Conservation (phyloP, 2,888 invertebrate genomes). For the Lepidonotus clava region DNA sequence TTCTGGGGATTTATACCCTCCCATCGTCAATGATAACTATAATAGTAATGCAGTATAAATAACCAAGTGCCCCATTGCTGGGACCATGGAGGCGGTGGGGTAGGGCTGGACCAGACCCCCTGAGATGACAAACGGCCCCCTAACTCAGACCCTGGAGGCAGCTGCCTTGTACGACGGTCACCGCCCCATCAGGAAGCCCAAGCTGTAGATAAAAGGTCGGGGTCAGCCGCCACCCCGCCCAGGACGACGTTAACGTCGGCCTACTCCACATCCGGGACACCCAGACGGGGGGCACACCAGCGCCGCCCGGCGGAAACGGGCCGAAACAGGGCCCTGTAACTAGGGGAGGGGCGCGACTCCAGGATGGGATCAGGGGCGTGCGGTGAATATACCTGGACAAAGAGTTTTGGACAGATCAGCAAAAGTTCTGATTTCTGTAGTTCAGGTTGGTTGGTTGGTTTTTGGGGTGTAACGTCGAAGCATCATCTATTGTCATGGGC, state of each 20-base stretch:
- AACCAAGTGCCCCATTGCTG: too few relatives aligned
- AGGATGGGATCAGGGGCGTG: too few relatives aligned
- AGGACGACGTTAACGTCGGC: neutral
- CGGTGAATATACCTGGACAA: neutral
- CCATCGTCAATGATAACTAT: too few relatives aligned
- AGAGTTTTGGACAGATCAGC: too few relatives aligned
- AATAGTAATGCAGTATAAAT: too few relatives aligned
- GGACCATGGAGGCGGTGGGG: neutral
- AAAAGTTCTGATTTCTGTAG: too few relatives aligned
- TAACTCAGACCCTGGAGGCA: neutral
- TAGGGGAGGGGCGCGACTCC: neutral
- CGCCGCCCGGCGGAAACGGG: neutral
- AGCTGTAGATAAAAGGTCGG: conserved; percentile 20
- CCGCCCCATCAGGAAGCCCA: neutral
- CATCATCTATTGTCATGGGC: too few relatives aligned
- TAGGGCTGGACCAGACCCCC: neutral
- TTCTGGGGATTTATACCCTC: too few relatives aligned
- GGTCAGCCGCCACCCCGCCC: neutral
- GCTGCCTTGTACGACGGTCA: neutral
- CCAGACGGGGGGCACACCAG: neutral
- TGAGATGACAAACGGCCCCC: neutral
- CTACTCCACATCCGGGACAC: neutral
- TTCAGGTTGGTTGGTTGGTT: too few relatives aligned
- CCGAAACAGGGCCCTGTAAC: neutral
- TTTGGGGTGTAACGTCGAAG: too few relatives aligned